Conservation (phyloP, 1,140 invertebrate species). For the Batillaria attramentaria region DNA sequence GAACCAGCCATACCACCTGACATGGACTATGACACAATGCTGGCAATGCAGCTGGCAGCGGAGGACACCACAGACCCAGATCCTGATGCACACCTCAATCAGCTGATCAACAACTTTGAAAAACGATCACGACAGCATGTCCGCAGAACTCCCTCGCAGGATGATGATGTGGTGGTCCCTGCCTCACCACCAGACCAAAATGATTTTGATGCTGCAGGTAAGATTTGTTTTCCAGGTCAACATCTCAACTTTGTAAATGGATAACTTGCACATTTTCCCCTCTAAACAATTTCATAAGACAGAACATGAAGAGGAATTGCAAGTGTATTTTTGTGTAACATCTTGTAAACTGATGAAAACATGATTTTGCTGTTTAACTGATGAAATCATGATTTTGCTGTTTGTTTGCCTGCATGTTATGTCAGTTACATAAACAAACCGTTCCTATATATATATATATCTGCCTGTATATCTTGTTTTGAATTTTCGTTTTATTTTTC, state of each 20-base stretch:
- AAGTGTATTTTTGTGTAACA: neutral
- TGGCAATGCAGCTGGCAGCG: constrained; percentile 53
- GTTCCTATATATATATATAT: neutral
- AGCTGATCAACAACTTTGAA: constrained; percentile 11
- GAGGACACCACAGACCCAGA: constrained; percentile 32
- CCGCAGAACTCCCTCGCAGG: neutral
- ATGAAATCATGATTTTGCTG: too few relatives aligned
- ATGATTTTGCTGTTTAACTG: neutral
- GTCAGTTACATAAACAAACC: too few relatives aligned
- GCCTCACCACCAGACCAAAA: constrained; percentile 16
- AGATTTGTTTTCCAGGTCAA: neutral
- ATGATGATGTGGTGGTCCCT: constrained; percentile 12
- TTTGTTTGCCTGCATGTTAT: too few relatives aligned
- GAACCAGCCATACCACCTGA: constrained; percentile 27
- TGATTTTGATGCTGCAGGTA: constrained; percentile 29
- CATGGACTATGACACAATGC: constrained; percentile 56
- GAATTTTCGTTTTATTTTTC: neutral
- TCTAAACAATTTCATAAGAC: neutral
- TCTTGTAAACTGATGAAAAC: neutral
- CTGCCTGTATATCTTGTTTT: neutral
- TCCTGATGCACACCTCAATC: constrained; percentile 8
- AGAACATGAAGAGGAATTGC: neutral
- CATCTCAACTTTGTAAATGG: neutral
- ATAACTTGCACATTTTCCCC: neutral
- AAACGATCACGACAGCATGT: neutral